These are phyloP conservation scores for Oncorhynchus kisutch DNA, from an alignment of 2,113 vertebrate genomes.

Conservation along the genomic window DNA sequence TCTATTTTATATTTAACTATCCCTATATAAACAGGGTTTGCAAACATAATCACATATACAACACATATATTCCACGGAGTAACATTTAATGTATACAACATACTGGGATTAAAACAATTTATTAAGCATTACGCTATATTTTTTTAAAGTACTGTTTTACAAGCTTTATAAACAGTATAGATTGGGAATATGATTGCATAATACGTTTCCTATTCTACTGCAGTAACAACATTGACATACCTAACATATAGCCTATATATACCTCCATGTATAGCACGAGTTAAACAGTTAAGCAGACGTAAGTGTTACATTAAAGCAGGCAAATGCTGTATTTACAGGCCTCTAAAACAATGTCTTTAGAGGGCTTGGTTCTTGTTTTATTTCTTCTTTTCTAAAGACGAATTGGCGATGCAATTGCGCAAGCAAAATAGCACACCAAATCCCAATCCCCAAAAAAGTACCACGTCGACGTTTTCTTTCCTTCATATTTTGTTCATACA, in stretches of 20 bases:
- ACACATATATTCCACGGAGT: neutral
- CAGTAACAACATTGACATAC: slow-evolving; percentile 53
- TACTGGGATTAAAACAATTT: slow-evolving; percentile 55
- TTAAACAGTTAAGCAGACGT: slow-evolving; percentile 36
- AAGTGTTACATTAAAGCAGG: slow-evolving; percentile 55
- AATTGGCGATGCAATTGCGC: slow-evolving; percentile 27
- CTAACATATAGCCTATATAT: slow-evolving; percentile 37
- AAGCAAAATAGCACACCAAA: slow-evolving; percentile 28
- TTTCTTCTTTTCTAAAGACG: slow-evolving; percentile 5
- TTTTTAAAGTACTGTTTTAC: slow-evolving; percentile 55
- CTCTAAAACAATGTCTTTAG: slow-evolving; percentile 32
- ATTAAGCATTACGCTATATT: slow-evolving; percentile 60
- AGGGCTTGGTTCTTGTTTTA: slow-evolving; percentile 32
- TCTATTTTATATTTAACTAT: too few species aligned
- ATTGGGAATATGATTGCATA: slow-evolving; percentile 41
- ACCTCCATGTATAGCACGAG: slow-evolving; percentile 26
- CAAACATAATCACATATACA: neutral
- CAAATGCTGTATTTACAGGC: slow-evolving; percentile 64
- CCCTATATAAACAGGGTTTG: too few species aligned
- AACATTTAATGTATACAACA: slow-evolving; percentile 10
- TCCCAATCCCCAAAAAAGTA: slow-evolving; percentile 25
- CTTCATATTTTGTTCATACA: slow-evolving; percentile 19
- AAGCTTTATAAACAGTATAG: slow-evolving; percentile 63
- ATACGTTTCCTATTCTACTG: slow-evolving; percentile 46
- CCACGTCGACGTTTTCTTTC: slow-evolving; percentile 15